Percentiles rank a stretch among this genome's conserved stretches.
phyloP scores from a whole-genome alignment of 92 coral and sea anemone genomes.

The Heteractis magnifica region DNA sequence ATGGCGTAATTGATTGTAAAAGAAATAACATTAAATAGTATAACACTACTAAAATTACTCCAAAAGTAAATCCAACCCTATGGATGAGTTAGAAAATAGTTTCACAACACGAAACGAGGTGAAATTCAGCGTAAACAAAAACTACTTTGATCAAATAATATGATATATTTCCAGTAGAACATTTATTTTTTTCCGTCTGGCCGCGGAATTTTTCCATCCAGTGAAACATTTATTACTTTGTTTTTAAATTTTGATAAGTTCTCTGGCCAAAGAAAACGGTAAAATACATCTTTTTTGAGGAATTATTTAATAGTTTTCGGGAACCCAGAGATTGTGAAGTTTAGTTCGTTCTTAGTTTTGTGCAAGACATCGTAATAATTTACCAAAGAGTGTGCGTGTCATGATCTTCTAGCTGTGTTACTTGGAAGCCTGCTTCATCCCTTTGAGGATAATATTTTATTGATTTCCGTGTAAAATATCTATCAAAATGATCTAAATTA shows the following conservation, averaged over 20 bases:
- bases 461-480: constrained; percentile 5
- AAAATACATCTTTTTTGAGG: not conserved
- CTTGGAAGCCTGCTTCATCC: not conserved
- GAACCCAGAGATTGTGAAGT: too few species aligned
- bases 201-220: not conserved
- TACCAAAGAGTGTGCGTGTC: too few species aligned
- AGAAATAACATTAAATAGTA: not conserved
- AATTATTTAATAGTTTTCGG: too few species aligned
- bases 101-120: not conserved
- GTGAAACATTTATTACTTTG: not conserved
- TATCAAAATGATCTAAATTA: constrained; percentile 17
- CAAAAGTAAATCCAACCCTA: not conserved
- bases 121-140: not conserved
- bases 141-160: not conserved
- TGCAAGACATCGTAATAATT: too few species aligned
- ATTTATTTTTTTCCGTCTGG: not conserved
- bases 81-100: not conserved
- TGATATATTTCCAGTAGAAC: not conserved
- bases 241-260: constrained; percentile 10
- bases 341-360: too few species aligned
- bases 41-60: not conserved
- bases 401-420: not conserved
- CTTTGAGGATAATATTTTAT: constrained; percentile 6
- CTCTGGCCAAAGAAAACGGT: not conserved
- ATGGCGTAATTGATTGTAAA: not conserved